Evolutionary conservation across 2,888 invertebrate genomes (phyloP), one percentile per base, ranked within the genome.

Genomic region (Acronicta psi): DNA sequence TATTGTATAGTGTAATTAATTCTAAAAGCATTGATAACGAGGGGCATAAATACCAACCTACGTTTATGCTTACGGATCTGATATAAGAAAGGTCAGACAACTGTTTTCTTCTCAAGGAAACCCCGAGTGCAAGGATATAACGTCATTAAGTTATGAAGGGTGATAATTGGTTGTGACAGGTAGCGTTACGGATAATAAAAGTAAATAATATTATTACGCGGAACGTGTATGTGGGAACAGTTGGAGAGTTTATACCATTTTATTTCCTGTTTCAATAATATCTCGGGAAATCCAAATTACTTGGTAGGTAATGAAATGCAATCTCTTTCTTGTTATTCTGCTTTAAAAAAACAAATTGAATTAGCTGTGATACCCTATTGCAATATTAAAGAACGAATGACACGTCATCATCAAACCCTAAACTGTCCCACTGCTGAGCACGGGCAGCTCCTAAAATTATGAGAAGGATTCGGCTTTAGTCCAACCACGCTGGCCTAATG

Each of bases 91-190:
- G 69, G 67, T 57, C 57, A 55, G 10, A 2, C 17, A 29, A 54
- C 49, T 57, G 59, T 62, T 74, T 73, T 73, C 73, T 74, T 71
- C 36, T 68, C 73, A 74, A 74, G 74, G 74, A 70, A 53, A 68
- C 52, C 42, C 13, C 14, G 46, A 2, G 4, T 38, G 41, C 53
- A 67, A 57, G 69, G 53, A 68, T 63, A 58, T 66, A 7, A 4
- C 13, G 43, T 29, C 25, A 49, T 61, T 56, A 45, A 49, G 14
- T 11, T 47, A 20, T 36, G 4, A 37, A n/a, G 11, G 23, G 10
- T 5, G 20, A 40, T 59, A 65, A 72, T 61, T 60, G 45, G 8
- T 60, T 38, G n/a, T 34, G 40, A 37, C 31, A 37, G 14, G 29
- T 11, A 44, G 38, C 40, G 34, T 31, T 36, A 36, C 29, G 51